These are phyloP conservation scores for Pangasianodon hypophthalmus DNA, from an alignment of 2,113 vertebrate species.

Conservation along the genomic window DNA sequence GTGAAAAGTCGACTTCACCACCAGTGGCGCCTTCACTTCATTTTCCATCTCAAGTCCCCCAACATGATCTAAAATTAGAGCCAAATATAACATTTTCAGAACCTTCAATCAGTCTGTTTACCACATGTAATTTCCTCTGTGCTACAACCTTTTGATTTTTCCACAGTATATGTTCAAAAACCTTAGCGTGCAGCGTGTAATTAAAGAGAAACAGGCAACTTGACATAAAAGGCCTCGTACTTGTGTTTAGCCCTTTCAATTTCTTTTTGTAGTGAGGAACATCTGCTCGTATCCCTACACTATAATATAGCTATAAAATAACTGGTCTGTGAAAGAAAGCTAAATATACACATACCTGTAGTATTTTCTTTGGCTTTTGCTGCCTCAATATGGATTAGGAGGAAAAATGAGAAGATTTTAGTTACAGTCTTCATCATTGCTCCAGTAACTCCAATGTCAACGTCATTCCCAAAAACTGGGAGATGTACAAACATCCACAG, in stretches of 20 bases:
- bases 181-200: constrained; percentile 19
- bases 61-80: constrained; percentile 10
- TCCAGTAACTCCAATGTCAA: background rate
- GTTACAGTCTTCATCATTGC: constrained; percentile 34
- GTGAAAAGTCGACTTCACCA: constrained; percentile 69
- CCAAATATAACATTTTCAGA: constrained; percentile 6
- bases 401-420: constrained; percentile 18
- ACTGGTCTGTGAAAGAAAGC: background rate
- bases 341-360: constrained; percentile 43
- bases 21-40: background rate
- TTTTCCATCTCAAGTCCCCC: background rate
- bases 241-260: background rate
- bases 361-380: constrained; percentile 17
- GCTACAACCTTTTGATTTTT: background rate
- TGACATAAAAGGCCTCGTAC: background rate
- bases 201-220: background rate
- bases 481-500: background rate
- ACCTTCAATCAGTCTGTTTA: background rate
- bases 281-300: background rate
- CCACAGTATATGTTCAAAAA: constrained; percentile 25
- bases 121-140: background rate
- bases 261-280: constrained; percentile 6
- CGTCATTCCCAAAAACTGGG: background rate
- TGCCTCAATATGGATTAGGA: constrained; percentile 31
- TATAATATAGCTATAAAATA: background rate